A percentile compares a stretch with the other conserved stretches of the same genome.
Evolutionary conservation across 2,113 vertebrate species (phyloP).

Genomic region (Echinops telfairi): DNA sequence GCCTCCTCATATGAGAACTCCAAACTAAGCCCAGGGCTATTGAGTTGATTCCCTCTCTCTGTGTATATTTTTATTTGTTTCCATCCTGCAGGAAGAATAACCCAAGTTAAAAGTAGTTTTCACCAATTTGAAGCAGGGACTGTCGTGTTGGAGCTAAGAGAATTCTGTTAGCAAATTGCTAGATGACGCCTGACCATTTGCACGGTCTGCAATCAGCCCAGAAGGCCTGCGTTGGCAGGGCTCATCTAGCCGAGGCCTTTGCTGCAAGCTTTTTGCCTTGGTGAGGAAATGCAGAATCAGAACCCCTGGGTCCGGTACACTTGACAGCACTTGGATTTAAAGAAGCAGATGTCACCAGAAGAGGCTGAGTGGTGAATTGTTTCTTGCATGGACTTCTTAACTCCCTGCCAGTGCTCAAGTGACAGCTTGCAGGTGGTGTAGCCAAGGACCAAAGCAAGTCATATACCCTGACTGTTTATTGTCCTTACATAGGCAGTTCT

Average conservation of each 20-base stretch:
- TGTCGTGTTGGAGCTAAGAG: not conserved
- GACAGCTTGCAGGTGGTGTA: slow-evolving; percentile 57
- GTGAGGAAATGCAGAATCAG: not conserved
- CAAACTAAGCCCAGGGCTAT: too few species aligned
- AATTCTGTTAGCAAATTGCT: not conserved
- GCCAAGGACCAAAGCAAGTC: slow-evolving; percentile 8
- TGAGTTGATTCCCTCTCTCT: too few species aligned
- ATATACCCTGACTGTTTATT: not conserved
- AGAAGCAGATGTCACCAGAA: not conserved
- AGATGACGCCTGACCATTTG: accelerated
- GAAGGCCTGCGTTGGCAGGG: not conserved
- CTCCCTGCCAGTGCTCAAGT: slow-evolving; percentile 45
- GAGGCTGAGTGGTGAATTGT: not conserved
- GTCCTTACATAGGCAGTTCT: slow-evolving; percentile 35
- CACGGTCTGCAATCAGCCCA: not conserved
- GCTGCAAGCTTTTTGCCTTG: not conserved
- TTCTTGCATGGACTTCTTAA: not conserved
- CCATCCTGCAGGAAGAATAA: not conserved
- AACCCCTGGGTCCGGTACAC: too few species aligned
- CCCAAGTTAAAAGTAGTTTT: not conserved
- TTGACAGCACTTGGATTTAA: not conserved
- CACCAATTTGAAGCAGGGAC: not conserved
- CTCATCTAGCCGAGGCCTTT: not conserved
- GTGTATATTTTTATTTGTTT: too few species aligned
- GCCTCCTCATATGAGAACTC: too few species aligned